Percentiles rank a stretch among this genome's conserved stretches.
phyloP scores from a whole-genome alignment of 2,797 vertebrate species.

The Ctenochaetus hawaiiensis region DNA sequence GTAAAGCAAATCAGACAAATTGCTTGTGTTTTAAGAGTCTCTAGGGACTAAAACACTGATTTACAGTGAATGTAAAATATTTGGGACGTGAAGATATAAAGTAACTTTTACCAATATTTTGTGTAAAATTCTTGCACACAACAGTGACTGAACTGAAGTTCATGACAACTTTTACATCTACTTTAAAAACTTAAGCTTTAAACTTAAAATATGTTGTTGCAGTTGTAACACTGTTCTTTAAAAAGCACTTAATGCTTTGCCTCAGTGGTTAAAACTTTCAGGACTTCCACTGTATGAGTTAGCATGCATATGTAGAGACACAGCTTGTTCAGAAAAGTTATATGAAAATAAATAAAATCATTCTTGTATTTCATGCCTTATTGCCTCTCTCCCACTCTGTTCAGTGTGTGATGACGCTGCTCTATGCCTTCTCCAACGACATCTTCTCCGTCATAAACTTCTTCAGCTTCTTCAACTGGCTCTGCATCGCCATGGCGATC shows the following conservation, averaged over 20 bases:
- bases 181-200: background rate
- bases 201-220: too few relatives aligned
- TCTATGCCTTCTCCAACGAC: conserved; percentile 96
- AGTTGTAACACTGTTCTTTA: background rate
- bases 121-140: too few relatives aligned
- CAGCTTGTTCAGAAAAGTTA: background rate
- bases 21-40: too few relatives aligned
- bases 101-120: too few relatives aligned
- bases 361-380: background rate
- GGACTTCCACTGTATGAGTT: too few relatives aligned
- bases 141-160: too few relatives aligned
- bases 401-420: conserved; percentile 95
- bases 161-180: too few relatives aligned
- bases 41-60: too few relatives aligned
- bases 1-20: background rate
- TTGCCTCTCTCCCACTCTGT: background rate
- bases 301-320: background rate
- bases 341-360: background rate
- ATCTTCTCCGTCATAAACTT: conserved; percentile 99
- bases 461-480: conserved; percentile 99
- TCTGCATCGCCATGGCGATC: conserved; percentile 97
- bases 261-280: too few relatives aligned
- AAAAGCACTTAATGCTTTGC: background rate
- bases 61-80: background rate
- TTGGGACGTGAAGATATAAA: too few relatives aligned